These are phyloP conservation scores for Phlogophora meticulosa DNA, from an alignment of 2,888 invertebrate genomes.

Conservation along the genomic window DNA sequence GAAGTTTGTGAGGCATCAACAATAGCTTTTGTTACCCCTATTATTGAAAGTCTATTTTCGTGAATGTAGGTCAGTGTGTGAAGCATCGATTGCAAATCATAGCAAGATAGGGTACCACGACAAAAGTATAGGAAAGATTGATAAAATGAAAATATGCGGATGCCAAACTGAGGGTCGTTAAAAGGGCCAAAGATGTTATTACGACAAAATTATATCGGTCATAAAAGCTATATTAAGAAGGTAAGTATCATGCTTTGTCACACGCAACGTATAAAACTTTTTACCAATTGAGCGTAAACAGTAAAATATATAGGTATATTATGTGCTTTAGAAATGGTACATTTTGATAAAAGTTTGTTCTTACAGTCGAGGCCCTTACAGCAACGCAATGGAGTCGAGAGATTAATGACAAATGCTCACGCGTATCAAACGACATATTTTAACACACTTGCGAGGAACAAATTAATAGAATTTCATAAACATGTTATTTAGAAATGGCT, in stretches of 20 bases:
- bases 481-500: too few relatives aligned
- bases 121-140: not conserved
- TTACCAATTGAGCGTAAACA: constrained; percentile 1
- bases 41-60: constrained; percentile 67
- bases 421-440: too few relatives aligned
- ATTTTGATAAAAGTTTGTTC: too few relatives aligned
- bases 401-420: too few relatives aligned
- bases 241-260: constrained; percentile 42
- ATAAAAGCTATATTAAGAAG: constrained; percentile 50
- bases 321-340: too few relatives aligned
- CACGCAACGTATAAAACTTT: constrained; percentile 54
- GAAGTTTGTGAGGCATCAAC: constrained; percentile 52
- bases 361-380: too few relatives aligned
- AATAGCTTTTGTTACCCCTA: constrained; percentile 70
- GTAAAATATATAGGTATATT: not conserved
- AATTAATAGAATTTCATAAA: too few relatives aligned
- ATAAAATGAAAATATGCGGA: constrained; percentile 19
- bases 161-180: constrained; percentile 33
- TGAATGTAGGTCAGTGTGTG: constrained; percentile 77
- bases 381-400: too few relatives aligned
- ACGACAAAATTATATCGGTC: constrained; percentile 33
- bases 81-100: constrained; percentile 60
- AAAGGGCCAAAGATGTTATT: constrained; percentile 44
- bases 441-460: too few relatives aligned
- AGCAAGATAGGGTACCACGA: constrained; percentile 15